phyloP scores from a whole-genome alignment of 2,113 vertebrate species.

The Pavo muticus region DNA sequence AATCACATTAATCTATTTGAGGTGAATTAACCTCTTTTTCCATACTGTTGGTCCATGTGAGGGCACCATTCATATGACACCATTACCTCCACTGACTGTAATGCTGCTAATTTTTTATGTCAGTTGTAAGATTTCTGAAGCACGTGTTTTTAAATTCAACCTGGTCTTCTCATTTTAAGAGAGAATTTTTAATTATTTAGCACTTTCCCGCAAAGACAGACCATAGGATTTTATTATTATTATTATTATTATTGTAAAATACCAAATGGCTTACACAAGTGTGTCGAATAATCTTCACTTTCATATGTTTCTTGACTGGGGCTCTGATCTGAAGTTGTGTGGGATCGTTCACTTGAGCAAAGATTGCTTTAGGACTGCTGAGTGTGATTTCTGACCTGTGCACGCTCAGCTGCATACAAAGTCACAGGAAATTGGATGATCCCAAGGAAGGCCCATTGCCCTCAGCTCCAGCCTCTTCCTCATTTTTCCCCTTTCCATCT shows the following conservation, averaged over 20 bases:
- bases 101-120: not conserved
- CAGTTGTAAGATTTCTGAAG: not conserved
- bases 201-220: not conserved
- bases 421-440: not conserved
- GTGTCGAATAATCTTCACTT: not conserved
- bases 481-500: not conserved
- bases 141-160: not conserved
- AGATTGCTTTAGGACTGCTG: not conserved
- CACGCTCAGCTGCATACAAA: not conserved
- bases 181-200: not conserved
- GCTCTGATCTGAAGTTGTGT: not conserved
- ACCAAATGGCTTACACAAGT: not conserved
- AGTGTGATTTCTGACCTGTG: accelerated
- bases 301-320: not conserved
- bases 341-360: not conserved
- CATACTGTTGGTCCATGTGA: not conserved
- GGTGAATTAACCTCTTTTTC: constrained; percentile 23
- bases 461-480: not conserved
- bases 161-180: not conserved
- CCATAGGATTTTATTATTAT: not conserved
- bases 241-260: not conserved
- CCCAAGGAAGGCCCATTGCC: not conserved
- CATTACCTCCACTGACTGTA: not conserved
- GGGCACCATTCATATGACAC: not conserved
- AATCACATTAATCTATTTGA: not conserved